phyloP scores from a whole-genome alignment of 2,888 invertebrate genomes.

The Drosophila conformis region DNA sequence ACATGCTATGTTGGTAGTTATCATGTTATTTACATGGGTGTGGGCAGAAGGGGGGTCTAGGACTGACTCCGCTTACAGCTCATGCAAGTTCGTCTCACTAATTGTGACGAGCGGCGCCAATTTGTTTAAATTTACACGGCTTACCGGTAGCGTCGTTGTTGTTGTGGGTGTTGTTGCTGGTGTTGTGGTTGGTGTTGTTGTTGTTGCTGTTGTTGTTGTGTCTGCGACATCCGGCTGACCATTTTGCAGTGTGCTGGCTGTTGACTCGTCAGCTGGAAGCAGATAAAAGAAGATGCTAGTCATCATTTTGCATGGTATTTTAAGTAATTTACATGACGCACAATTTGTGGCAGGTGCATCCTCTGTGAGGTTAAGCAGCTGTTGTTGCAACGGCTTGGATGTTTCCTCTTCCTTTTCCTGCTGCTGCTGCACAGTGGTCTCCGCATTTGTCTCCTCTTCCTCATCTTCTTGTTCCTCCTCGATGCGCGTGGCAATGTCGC shows the following conservation, averaged over 20 bases:
- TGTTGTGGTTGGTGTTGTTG: background rate
- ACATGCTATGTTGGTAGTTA: constrained; percentile 36
- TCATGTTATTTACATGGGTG: constrained; percentile 48
- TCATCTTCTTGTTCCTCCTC: constrained; percentile 68
- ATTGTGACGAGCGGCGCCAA: constrained; percentile 86
- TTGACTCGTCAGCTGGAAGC: constrained; percentile 32
- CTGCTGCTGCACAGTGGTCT: constrained; percentile 18
- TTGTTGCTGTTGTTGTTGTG: constrained; percentile 17
- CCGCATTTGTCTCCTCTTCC: constrained; percentile 70
- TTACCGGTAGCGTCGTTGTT: constrained; percentile 84
- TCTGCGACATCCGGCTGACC: constrained; percentile 45
- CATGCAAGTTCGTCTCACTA: constrained; percentile 85
- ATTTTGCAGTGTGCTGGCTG: constrained; percentile 28
- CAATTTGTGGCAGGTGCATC: constrained; percentile 57
- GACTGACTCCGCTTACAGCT: constrained; percentile 45
- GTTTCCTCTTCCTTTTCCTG: constrained; percentile 14
- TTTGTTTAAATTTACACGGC: constrained; percentile 76
- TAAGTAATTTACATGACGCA: constrained; percentile 59
- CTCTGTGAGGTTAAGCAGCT: constrained; percentile 48
- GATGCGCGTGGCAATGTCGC: constrained; percentile 66
- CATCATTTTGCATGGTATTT: constrained; percentile 43
- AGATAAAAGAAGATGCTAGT: constrained; percentile 28
- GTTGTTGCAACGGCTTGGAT: constrained; percentile 35
- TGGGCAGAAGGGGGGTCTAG: background rate
- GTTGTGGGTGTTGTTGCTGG: background rate